phyloP scores from a whole-genome alignment of 92 coral and sea anemone genomes.

The Heliopora coerulea region DNA sequence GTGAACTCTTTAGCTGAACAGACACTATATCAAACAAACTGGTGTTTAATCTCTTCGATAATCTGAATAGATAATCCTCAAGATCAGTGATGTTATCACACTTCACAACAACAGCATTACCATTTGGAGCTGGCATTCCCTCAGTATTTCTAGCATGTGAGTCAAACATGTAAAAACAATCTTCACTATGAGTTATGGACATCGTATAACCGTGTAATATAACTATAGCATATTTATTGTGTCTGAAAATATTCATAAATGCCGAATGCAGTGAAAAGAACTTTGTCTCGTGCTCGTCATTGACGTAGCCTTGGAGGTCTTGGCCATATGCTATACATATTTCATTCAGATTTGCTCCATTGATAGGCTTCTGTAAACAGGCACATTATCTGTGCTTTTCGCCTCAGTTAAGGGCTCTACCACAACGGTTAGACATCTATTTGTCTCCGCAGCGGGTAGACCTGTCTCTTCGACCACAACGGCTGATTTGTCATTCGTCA shows the following conservation, averaged over 20 bases:
- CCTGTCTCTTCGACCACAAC: no score
- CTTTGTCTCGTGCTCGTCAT: background rate
- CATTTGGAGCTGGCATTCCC: slow-evolving; percentile 15
- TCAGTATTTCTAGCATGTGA: slow-evolving; percentile 5
- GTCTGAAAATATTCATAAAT: slow-evolving; percentile 5
- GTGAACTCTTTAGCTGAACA: background rate
- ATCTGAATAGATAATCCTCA: background rate
- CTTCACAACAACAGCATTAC: slow-evolving; percentile 15
- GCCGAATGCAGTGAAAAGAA: background rate
- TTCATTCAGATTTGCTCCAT: no score
- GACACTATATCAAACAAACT: slow-evolving; percentile 9
- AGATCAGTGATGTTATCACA: slow-evolving; percentile 1
- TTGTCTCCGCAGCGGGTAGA: no score
- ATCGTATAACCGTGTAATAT: slow-evolving; percentile 14
- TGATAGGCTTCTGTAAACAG: no score
- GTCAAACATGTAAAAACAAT: slow-evolving; percentile 7
- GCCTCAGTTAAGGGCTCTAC: no score
- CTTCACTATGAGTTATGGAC: background rate
- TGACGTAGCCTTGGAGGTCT: slow-evolving; percentile 1
- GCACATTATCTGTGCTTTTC: no score
- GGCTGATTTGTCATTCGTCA: no score
- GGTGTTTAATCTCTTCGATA: background rate
- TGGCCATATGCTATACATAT: no score
- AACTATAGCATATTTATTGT: background rate
- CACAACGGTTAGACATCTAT: no score